Conservation (phyloP, 2,797 vertebrate species). For the Crenuchus spilurus region DNA sequence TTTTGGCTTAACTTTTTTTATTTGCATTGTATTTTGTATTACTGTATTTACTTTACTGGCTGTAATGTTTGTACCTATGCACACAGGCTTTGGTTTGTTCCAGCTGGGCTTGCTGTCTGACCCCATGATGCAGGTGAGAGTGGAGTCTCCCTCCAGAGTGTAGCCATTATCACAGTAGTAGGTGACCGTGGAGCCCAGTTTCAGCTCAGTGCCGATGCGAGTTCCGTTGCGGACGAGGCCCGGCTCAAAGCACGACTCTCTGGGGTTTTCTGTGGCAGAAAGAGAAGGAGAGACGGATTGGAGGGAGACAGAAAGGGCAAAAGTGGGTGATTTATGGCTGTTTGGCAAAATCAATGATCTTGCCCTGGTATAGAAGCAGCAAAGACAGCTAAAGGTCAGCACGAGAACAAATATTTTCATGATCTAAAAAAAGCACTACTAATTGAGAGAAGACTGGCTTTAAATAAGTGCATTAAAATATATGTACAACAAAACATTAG, state of each 20-base stretch:
- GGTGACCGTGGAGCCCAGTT: conserved; percentile 90
- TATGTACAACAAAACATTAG: neutral
- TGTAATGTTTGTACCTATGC: conserved; percentile 89
- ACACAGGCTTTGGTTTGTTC: conserved; percentile 91
- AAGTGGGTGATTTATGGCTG: conserved; percentile 3
- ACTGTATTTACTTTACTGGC: too few species aligned
- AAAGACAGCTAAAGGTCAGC: conserved; percentile 10
- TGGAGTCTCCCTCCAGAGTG: conserved; percentile 87
- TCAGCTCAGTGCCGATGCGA: conserved; percentile 87
- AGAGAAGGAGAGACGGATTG: conserved; percentile 42
- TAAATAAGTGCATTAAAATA: conserved; percentile 12
- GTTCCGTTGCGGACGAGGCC: conserved; percentile 91
- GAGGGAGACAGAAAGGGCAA: neutral
- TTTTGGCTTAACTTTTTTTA: too few species aligned
- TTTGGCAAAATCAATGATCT: conserved; percentile 33
- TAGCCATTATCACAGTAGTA: conserved; percentile 96
- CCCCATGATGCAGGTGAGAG: conserved; percentile 92
- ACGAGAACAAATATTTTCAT: neutral
- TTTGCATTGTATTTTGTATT: too few species aligned
- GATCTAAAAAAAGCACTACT: neutral
- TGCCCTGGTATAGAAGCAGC: neutral
- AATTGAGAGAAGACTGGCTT: conserved; percentile 21
- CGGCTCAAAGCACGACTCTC: conserved; percentile 97
- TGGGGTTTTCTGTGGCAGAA: conserved; percentile 89
- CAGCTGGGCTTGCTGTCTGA: conserved; percentile 91